Evolutionary conservation across 2,113 vertebrate genomes (phyloP), one percentile per base, ranked within the genome.

Genomic region (Fulmarus glacialis): DNA sequence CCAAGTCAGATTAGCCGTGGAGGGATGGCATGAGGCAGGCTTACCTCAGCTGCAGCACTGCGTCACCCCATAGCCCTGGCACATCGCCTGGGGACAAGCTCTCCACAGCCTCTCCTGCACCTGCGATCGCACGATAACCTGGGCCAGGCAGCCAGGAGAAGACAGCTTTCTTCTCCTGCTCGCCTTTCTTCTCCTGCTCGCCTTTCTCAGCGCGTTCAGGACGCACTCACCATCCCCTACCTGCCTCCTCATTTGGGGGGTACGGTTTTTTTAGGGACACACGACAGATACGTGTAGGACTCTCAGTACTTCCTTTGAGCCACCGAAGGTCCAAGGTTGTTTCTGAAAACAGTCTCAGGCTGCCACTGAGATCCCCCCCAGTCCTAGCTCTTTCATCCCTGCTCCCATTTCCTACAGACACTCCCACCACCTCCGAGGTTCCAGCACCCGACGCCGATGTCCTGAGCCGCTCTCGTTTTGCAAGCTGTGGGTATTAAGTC

Each of bases 401-500:
- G 13, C 32, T 53, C 48, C 24, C 6, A 1, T 59, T 50, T 59
- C 62, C 32, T 59, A 60, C 22, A 38, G 56, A 38, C 7, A 6
- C 29, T 85, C 38, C 38, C 36, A n/a, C 36, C 34, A 34, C 52
- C 34, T 59, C 48, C 2, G 3, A 74, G 56, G 20, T 42, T 75
- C 78, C 62, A 70, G 34, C n/a, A 40, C 27, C 55, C 4, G 0
- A 24, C 2, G 5, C 32, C 3, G 0, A 26, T 18, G 42, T 66
- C 55, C 75, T 40, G 64, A 82, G 55, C 50, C 26, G 23, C 34
- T 60, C 45, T 27, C 0, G 0, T 53, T 93, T 48, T 23, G 8
- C 29, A 52, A 13, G 40, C 52, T 42, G 43, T 9, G 36, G 17
- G 53, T n/a, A 63, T 87, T 58, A 59, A 80, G 29, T 27, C 48